These are phyloP conservation scores for Ceratina australensis DNA, from an alignment of 1,140 invertebrate genomes.

Conservation along the genomic window DNA sequence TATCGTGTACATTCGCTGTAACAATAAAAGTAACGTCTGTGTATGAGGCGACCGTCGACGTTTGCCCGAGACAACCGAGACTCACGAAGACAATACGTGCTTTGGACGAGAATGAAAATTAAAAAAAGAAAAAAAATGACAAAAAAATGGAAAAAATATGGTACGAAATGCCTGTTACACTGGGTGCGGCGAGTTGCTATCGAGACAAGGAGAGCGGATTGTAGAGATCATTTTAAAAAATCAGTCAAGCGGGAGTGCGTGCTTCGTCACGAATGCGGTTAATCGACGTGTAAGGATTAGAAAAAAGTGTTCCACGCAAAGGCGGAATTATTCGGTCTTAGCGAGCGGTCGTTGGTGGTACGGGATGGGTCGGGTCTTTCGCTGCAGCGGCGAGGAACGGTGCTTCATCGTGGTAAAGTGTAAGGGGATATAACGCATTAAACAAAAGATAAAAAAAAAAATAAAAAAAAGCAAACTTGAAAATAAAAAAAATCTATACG, in stretches of 20 bases:
- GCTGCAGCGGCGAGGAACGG: background rate
- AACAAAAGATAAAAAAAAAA: background rate
- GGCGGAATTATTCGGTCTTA: slow-evolving; percentile 4
- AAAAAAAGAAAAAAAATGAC: background rate
- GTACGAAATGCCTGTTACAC: too few species aligned
- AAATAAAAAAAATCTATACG: slow-evolving; percentile 46
- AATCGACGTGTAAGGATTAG: background rate
- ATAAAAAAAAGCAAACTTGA: slow-evolving; percentile 22
- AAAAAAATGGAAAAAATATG: background rate
- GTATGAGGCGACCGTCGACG: slow-evolving; percentile 10
- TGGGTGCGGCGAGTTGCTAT: background rate
- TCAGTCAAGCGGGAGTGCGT: slow-evolving; percentile 2
- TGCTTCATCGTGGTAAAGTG: slow-evolving; percentile 22
- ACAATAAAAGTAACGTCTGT: slow-evolving; percentile 9
- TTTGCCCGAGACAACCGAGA: background rate
- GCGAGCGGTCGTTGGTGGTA: slow-evolving; percentile 35
- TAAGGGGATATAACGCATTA: slow-evolving; percentile 11
- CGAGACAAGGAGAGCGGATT: background rate
- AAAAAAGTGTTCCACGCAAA: slow-evolving; percentile 8
- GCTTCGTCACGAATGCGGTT: background rate
- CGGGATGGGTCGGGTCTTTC: slow-evolving; percentile 13
- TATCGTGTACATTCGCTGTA: slow-evolving; percentile 30
- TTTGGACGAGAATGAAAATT: slow-evolving; percentile 8
- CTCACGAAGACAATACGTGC: slow-evolving; percentile 44
- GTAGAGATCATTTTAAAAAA: background rate